Evolutionary conservation across 2,113 vertebrate species (phyloP).

Genomic region (Serilophus lunatus): DNA sequence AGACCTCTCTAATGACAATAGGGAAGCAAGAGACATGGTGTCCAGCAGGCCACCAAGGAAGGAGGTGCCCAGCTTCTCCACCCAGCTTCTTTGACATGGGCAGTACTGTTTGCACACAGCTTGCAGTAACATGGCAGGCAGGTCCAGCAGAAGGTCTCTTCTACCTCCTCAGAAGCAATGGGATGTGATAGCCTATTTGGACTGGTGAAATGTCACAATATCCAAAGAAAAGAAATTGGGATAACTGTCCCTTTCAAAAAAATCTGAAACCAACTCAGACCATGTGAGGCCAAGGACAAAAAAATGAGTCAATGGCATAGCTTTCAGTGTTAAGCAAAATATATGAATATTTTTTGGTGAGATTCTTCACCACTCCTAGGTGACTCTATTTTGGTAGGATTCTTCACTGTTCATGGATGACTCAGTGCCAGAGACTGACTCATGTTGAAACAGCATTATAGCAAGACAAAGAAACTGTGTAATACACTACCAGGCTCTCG

Average conservation of each 20-base stretch:
- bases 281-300: background rate
- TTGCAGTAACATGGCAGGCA: background rate
- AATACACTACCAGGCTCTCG: background rate
- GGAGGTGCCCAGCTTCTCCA: background rate
- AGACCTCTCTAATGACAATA: background rate
- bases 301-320: background rate
- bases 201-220: background rate
- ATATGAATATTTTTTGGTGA: background rate
- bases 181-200: background rate
- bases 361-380: background rate
- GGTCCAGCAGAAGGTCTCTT: background rate
- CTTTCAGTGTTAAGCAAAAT: background rate
- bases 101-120: background rate
- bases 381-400: background rate
- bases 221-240: background rate
- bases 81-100: background rate
- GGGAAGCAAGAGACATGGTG: background rate
- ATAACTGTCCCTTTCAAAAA: background rate
- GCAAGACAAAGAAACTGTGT: conserved; percentile 17
- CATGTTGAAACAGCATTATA: conserved; percentile 3
- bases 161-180: background rate
- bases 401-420: background rate
- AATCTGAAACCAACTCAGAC: background rate
- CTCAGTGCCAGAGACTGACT: conserved; percentile 41
- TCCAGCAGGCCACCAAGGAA: background rate